A percentile compares a stretch with the other conserved stretches of the same genome.
Conservation (phyloP, 30 jellyfish, hydroid and myxozoan species). For the Hydractinia echinata region DNA sequence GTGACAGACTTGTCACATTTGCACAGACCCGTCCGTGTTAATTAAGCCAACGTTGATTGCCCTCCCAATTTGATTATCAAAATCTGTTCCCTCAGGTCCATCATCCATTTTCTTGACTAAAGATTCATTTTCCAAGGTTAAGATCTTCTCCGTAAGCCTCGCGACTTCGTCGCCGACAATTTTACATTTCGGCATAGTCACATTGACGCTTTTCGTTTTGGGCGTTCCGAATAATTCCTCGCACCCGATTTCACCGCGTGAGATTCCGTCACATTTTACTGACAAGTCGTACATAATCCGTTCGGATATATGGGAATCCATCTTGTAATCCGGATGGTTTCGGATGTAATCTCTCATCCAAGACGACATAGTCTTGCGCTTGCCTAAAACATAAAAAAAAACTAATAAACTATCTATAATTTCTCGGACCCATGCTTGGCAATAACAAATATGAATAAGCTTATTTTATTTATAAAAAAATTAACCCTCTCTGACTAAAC, state of each 20-base stretch:
- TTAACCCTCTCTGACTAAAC: not conserved
- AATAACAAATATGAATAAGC: too few species aligned
- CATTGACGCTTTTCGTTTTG: constrained; percentile 69
- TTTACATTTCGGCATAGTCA: constrained; percentile 74
- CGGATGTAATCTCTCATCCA: constrained; percentile 86
- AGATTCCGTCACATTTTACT: constrained; percentile 54
- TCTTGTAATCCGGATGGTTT: constrained; percentile 77
- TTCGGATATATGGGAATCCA: constrained; percentile 76
- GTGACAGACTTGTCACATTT: too few species aligned
- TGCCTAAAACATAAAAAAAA: constrained; percentile 33
- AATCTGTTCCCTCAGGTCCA: not conserved
- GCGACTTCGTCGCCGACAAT: constrained; percentile 76
- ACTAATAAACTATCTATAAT: too few species aligned
- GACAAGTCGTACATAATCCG: constrained; percentile 76
- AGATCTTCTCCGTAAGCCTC: constrained; percentile 30
- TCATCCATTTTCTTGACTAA: not conserved
- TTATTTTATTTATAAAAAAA: too few species aligned
- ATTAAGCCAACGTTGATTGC: not conserved
- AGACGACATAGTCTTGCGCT: constrained; percentile 74
- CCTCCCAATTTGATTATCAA: not conserved
- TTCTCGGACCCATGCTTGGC: too few species aligned
- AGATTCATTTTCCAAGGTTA: not conserved
- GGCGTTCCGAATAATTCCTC: constrained; percentile 89
- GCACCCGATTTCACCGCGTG: constrained; percentile 80
- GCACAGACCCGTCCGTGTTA: too few species aligned